These are phyloP conservation scores for Choristoneura rosaceana DNA, from an alignment of 2,888 invertebrate genomes.

Conservation along the genomic window DNA sequence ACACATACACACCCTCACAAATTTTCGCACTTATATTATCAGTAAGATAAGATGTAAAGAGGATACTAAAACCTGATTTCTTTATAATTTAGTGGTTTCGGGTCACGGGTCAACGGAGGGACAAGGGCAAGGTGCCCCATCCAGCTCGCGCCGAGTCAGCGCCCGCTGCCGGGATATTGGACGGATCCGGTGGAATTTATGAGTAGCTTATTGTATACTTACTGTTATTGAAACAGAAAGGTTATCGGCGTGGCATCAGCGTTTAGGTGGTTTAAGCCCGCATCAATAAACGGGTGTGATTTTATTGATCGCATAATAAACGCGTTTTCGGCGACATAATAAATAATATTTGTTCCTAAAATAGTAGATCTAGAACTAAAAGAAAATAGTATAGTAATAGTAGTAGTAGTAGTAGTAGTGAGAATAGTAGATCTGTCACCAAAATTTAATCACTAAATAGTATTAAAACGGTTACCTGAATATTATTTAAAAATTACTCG, in stretches of 20 bases:
- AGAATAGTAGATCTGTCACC: too few relatives aligned
- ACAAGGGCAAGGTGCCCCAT: constrained; percentile 17
- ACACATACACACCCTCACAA: too few relatives aligned
- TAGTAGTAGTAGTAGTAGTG: too few relatives aligned
- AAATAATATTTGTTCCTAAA: too few relatives aligned
- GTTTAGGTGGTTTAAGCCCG: background rate
- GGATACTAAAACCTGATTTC: background rate
- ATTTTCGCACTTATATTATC: background rate
- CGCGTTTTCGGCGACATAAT: too few relatives aligned
- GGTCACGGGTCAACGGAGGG: background rate
- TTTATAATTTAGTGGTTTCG: constrained; percentile 22
- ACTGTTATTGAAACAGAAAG: constrained; percentile 31
- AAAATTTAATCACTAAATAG: too few relatives aligned
- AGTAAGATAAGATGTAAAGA: too few relatives aligned
- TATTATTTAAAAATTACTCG: too few relatives aligned
- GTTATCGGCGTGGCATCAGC: constrained; percentile 6
- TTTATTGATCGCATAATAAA: too few relatives aligned
- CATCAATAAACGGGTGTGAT: background rate
- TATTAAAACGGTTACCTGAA: too few relatives aligned
- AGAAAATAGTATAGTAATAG: too few relatives aligned
- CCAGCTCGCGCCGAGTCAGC: constrained; percentile 19
- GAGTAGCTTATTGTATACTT: constrained; percentile 31
- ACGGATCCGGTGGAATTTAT: constrained; percentile 34
- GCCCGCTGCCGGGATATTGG: constrained; percentile 22
- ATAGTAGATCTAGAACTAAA: too few relatives aligned